Conservation (phyloP, 2,113 vertebrate species). For the Cephalophus harveyi region DNA sequence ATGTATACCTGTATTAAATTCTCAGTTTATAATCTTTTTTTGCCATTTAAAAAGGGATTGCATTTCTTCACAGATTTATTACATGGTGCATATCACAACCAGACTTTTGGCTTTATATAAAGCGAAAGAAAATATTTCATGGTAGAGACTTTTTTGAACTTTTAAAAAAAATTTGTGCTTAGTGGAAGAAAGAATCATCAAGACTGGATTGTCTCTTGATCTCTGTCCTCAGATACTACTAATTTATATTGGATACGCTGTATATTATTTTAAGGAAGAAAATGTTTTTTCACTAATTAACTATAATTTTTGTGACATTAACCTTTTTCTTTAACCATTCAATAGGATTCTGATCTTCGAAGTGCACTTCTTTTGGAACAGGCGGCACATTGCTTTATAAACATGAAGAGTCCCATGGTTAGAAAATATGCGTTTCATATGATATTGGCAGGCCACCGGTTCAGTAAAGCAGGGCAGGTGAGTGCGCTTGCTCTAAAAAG, state of each 20-base stretch:
- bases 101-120: conserved; percentile 1
- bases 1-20: not conserved
- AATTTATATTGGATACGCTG: not conserved
- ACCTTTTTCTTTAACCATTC: conserved; percentile 58
- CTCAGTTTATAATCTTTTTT: not conserved
- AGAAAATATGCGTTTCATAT: conserved; percentile 99
- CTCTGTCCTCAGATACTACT: not conserved
- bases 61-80: not conserved
- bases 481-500: conserved; percentile 48
- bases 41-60: not conserved
- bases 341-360: conserved; percentile 96
- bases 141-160: not conserved
- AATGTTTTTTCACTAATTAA: not conserved
- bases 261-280: not conserved
- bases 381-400: conserved; percentile 97
- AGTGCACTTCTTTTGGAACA: conserved; percentile 96
- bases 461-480: conserved; percentile 98
- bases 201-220: not conserved
- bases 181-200: conserved; percentile 8
- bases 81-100: not conserved
- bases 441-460: conserved; percentile 97
- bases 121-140: conserved; percentile 9
- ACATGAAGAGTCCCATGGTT: conserved; percentile 98
- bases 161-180: not conserved
- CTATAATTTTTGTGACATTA: conserved; percentile 11